phyloP scores from a whole-genome alignment of 2,888 invertebrate species.

The Acrobasis repandana region DNA sequence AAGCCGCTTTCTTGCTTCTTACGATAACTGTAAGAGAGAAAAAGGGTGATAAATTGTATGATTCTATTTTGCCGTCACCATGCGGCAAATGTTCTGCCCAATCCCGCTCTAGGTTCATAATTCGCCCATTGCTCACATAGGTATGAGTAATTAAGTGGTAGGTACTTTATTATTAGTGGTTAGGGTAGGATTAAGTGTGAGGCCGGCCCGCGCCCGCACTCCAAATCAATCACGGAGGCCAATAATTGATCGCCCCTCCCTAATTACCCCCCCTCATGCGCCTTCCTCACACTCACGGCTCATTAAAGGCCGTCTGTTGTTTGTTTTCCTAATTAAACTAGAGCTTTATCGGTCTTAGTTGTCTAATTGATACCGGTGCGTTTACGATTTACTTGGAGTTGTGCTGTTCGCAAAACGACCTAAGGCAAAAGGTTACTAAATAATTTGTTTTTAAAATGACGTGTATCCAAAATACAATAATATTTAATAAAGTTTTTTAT shows the following conservation, averaged over 20 bases:
- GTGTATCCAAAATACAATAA: background rate
- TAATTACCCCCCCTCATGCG: slow-evolving; percentile 66
- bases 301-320: slow-evolving; percentile 81
- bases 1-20: too few species aligned
- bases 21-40: too few species aligned
- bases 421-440: background rate
- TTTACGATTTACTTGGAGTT: background rate
- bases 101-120: background rate
- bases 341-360: slow-evolving; percentile 78
- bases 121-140: background rate
- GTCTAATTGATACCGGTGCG: slow-evolving; percentile 82
- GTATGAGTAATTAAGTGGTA: slow-evolving; percentile 21
- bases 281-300: slow-evolving; percentile 74
- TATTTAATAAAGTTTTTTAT: too few species aligned
- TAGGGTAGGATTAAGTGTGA: slow-evolving; percentile 45
- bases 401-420: background rate
- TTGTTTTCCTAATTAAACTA: slow-evolving; percentile 82
- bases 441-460: background rate
- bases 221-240: slow-evolving; percentile 73
- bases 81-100: background rate
- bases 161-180: slow-evolving; percentile 21
- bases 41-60: too few species aligned
- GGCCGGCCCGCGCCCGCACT: slow-evolving; percentile 35
- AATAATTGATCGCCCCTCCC: slow-evolving; percentile 77
- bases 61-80: background rate